A percentile compares a stretch with the other conserved stretches of the same genome.
Conservation (phyloP, 2,113 vertebrate genomes). For the Marmota flaviventris region DNA sequence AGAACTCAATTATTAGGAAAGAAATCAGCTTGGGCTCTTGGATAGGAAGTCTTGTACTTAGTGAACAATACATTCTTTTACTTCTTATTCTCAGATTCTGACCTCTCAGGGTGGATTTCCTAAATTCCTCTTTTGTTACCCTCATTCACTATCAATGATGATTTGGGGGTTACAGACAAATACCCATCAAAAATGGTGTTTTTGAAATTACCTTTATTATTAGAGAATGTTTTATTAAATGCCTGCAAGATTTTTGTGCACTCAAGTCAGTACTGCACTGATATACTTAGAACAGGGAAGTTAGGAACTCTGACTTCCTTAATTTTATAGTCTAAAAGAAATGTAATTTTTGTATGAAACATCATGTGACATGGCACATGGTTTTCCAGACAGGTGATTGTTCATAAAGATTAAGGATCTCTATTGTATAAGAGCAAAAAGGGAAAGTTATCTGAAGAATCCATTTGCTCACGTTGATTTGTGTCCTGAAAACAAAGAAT, state of each 20-base stretch:
- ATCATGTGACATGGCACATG: not conserved
- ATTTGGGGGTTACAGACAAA: no score
- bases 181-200: not conserved
- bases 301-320: not conserved
- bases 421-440: not conserved
- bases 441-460: not conserved
- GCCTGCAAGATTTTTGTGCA: not conserved
- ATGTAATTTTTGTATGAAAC: constrained; percentile 13
- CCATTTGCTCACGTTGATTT: not conserved
- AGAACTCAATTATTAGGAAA: not conserved
- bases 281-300: not conserved
- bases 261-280: not conserved
- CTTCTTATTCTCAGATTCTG: not conserved
- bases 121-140: not conserved
- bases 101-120: not conserved
- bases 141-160: no score
- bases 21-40: not conserved
- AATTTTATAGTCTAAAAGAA: constrained; percentile 12
- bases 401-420: constrained; percentile 10
- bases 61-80: not conserved
- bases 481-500: not conserved
- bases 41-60: not conserved
- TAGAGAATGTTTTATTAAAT: constrained; percentile 42
- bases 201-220: constrained; percentile 29
- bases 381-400: not conserved